Percentiles rank a stretch among this genome's conserved stretches.
Evolutionary conservation across 2,888 invertebrate species (phyloP).

Genomic region (Lordiphosa fenestrarum): DNA sequence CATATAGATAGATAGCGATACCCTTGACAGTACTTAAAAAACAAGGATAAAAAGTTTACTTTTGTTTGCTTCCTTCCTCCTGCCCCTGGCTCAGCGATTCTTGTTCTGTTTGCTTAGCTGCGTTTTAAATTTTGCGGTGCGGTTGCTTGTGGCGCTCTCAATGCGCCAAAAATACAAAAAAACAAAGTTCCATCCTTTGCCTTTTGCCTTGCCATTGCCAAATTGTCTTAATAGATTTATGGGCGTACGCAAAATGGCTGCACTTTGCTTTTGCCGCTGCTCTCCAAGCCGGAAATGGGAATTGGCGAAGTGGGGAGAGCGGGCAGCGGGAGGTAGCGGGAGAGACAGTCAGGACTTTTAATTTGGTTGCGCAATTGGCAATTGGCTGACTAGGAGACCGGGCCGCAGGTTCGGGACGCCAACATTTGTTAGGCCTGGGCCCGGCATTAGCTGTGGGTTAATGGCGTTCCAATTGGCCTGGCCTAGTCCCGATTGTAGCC

Average conservation of each 20-base stretch:
- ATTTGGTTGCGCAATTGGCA: conserved; percentile 58
- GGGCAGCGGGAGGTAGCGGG: not conserved
- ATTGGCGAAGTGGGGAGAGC: not conserved
- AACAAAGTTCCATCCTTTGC: conserved; percentile 29
- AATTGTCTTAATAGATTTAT: conserved; percentile 75
- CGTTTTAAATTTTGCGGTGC: conserved; percentile 52
- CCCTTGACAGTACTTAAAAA: conserved; percentile 75
- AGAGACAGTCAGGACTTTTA: conserved; percentile 47
- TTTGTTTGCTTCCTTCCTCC: conserved; percentile 50
- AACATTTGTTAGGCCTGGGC: not conserved
- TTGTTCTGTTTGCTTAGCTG: conserved; percentile 40
- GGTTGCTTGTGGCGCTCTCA: conserved; percentile 30
- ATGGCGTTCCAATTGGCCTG: conserved; percentile 18
- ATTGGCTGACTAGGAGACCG: conserved; percentile 9
- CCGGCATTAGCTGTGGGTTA: conserved; percentile 31
- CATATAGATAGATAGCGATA: conserved; percentile 70
- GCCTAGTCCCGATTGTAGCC: not conserved
- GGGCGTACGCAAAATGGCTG: conserved; percentile 75
- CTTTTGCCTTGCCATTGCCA: conserved; percentile 52
- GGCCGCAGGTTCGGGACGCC: too few relatives aligned
- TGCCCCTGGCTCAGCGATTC: not conserved
- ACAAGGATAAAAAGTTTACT: conserved; percentile 51
- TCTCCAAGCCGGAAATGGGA: conserved; percentile 22
- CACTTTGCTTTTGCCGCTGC: conserved; percentile 50
- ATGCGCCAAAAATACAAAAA: conserved; percentile 22